Evolutionary conservation across 2,888 invertebrate species (phyloP), one percentile per base, ranked within the genome.

Genomic region (Bibio marci): DNA sequence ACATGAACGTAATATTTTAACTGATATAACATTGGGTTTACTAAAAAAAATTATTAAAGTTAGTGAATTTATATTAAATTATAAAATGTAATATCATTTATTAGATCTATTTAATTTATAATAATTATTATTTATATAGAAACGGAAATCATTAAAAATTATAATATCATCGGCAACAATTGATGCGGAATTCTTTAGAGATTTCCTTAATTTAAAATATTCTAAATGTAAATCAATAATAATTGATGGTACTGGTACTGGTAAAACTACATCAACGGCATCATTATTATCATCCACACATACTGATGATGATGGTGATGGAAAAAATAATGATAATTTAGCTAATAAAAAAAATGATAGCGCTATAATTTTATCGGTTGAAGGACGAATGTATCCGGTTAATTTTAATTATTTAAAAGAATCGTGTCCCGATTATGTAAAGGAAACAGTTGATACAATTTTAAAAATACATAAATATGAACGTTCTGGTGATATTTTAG

Each of bases 111-210:
- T n/a, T n/a, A n/a, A n/a, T n/a, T n/a, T n/a, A n/a, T n/a, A n/a
- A n/a, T n/a, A n/a, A n/a, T n/a, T n/a, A n/a, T 17, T 15, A 47
- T 18, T 53, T 53, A 15, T 80, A 2, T 55, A 79, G 74, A 88
- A 86, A 65, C 71, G 92, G 7, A 74, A 71, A 47, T 80, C 79
- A 45, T 61, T 95, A 1, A 77, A 81, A 49, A 55, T 98, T 0
- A 75, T 98, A 3, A 75, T 98, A 19, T 85, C 92, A 0, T 97
- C 97, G 0, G 97, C 97, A 0, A 97, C 97, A 0, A 75, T 95
- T 51, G 91, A 98, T 59, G 95, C 94, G 0, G 80, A 87, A 54
- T 79, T 82, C 47, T 65, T 90, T 11, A 70, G 72, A 32, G 71
- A 79, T 43, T 90, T 83, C 60, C 90, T 90, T 54, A 80, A 80